Conservation (phyloP, 2,888 invertebrate species). For the Drosophila aldrichi region DNA sequence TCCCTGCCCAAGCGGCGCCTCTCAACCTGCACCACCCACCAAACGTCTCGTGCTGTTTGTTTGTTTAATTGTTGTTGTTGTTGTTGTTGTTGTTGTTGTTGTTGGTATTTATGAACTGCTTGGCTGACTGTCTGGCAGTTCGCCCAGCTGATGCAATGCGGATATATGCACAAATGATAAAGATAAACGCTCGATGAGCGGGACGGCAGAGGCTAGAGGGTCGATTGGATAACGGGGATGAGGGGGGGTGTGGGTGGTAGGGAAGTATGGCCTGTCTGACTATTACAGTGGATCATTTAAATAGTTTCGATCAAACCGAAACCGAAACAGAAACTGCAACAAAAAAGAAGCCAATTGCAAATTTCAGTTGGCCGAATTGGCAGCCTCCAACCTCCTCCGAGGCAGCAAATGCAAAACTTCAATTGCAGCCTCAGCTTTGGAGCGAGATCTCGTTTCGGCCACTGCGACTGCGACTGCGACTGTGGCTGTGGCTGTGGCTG, state of each 20-base stretch:
- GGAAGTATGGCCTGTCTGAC: neutral
- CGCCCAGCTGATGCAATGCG: slow-evolving; percentile 68
- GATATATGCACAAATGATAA: slow-evolving; percentile 64
- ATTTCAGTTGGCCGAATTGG: slow-evolving; percentile 27
- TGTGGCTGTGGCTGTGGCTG: slow-evolving; percentile 52
- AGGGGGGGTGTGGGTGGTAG: neutral
- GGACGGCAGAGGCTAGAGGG: neutral
- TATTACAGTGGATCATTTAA: slow-evolving; percentile 32
- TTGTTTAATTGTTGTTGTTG: slow-evolving; percentile 65
- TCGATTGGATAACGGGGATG: fast-evolving
- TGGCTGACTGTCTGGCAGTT: slow-evolving; percentile 65
- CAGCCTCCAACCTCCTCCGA: slow-evolving; percentile 8
- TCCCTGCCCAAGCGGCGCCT: too few species aligned
- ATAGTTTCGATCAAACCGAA: slow-evolving; percentile 32
- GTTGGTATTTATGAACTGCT: slow-evolving; percentile 70
- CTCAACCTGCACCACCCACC: slow-evolving; percentile 15
- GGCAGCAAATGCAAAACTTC: slow-evolving; percentile 33
- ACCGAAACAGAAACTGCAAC: slow-evolving; percentile 4
- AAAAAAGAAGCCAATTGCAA: slow-evolving; percentile 40
- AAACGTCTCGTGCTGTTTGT: slow-evolving; percentile 63
- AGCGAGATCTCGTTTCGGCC: slow-evolving; percentile 34
- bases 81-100: slow-evolving; percentile 48
- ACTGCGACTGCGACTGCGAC: slow-evolving; percentile 40
- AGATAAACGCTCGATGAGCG: slow-evolving; percentile 33
- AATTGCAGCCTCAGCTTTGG: slow-evolving; percentile 23